These are phyloP conservation scores for Gnathonemus echidnorhynchus DNA, from an alignment of 2,113 vertebrate genomes.

Conservation along the genomic window DNA sequence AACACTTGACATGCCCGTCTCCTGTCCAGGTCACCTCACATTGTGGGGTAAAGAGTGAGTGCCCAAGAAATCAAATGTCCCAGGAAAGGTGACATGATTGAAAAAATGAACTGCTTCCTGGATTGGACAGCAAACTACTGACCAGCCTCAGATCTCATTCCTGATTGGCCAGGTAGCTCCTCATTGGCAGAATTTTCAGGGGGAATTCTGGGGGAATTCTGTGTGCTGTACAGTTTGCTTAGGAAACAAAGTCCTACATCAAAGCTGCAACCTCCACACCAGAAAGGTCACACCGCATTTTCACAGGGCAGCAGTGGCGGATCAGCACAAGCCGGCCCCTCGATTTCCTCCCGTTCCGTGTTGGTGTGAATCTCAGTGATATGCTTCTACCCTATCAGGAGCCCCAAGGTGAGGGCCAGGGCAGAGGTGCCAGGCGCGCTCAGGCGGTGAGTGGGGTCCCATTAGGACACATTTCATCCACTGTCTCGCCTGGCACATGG, in stretches of 20 bases:
- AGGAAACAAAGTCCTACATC: background rate
- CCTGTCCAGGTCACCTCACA: conserved; percentile 12
- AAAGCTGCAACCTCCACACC: background rate
- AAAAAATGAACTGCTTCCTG: background rate
- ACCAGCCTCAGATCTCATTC: background rate
- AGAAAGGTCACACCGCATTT: background rate
- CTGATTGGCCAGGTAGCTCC: background rate
- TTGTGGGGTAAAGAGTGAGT: background rate
- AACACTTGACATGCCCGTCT: conserved; percentile 14
- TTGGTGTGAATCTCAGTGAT: background rate
- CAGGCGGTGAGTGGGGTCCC: background rate
- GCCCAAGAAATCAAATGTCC: background rate
- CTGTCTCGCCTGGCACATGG: background rate
- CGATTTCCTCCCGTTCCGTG: background rate
- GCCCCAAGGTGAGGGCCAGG: background rate
- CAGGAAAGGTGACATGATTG: background rate
- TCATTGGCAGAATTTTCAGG: background rate
- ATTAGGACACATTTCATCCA: background rate
- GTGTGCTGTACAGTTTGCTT: background rate
- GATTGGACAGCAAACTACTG: background rate
- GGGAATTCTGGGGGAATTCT: background rate
- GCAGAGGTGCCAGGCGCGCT: background rate
- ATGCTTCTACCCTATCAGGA: background rate
- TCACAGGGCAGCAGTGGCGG: background rate
- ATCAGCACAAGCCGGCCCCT: background rate